Percentiles rank a stretch among this genome's conserved stretches.
These are phyloP conservation scores for Allophyes oxyacanthae DNA, from an alignment of 2,888 invertebrate species.

Conservation along the genomic window DNA sequence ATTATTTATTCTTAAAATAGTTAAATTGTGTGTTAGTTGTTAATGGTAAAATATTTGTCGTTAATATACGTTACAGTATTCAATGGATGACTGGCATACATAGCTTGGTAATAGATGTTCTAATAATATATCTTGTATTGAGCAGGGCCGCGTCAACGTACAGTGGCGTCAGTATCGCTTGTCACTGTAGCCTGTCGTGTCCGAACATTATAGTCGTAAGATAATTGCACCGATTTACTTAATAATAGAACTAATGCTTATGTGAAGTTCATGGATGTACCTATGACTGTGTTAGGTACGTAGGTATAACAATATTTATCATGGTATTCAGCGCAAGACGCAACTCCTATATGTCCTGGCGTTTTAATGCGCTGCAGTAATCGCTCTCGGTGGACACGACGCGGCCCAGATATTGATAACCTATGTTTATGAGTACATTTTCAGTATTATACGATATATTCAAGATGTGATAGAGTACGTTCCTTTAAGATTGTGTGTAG, in stretches of 20 bases:
- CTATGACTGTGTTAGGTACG: constrained; percentile 27
- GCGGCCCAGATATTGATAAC: constrained; percentile 19
- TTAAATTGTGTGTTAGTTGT: constrained; percentile 45
- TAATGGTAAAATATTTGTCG: constrained; percentile 31
- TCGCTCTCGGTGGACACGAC: constrained; percentile 4
- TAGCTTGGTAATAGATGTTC: constrained; percentile 24
- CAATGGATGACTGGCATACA: constrained; percentile 26
- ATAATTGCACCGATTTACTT: constrained; percentile 23
- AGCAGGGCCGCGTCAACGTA: constrained; percentile 26
- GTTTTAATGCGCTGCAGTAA: constrained; percentile 5
- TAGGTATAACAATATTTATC: constrained; percentile 23
- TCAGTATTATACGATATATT: constrained; percentile 51
- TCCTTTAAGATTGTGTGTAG: constrained; percentile 47
- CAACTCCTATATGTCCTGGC: constrained; percentile 1
- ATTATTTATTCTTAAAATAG: constrained; percentile 36
- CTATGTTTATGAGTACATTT: constrained; percentile 35
- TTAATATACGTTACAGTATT: constrained; percentile 31
- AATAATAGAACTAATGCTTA: constrained; percentile 36
- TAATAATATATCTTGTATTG: constrained; percentile 20
- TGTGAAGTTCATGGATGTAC: constrained; percentile 34
- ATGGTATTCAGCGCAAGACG: constrained; percentile 7
- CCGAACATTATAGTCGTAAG: constrained; percentile 24
- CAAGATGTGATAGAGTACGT: constrained; percentile 52
- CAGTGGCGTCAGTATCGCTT: constrained; percentile 2
- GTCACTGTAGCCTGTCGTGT: not conserved